Percentiles rank a stretch among this genome's conserved stretches.
Evolutionary conservation across 2,113 vertebrate genomes (phyloP).

Genomic region (Polyodon spathula): DNA sequence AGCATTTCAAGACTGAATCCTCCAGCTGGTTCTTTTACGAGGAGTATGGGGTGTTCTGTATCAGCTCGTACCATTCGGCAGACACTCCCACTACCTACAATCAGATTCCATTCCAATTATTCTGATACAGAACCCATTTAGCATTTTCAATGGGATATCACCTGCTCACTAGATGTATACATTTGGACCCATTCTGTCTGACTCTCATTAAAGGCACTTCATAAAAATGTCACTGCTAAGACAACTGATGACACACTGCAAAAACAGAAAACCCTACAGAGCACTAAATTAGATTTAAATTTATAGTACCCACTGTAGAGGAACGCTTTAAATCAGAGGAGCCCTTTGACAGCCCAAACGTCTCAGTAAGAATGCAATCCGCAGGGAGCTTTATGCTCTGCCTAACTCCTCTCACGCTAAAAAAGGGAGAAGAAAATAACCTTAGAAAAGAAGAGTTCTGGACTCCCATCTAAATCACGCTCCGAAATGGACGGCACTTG

Average conservation of each 20-base stretch:
- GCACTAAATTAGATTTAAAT: conserved; percentile 84
- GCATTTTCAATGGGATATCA: conserved; percentile 42
- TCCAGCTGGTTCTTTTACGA: conserved; percentile 71
- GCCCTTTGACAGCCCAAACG: conserved; percentile 86
- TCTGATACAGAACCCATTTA: conserved; percentile 61
- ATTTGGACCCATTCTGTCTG: conserved; percentile 83
- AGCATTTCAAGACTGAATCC: conserved; percentile 67
- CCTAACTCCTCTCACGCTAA: conserved; percentile 73
- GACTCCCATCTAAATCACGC: conserved; percentile 90
- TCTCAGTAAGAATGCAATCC: conserved; percentile 72
- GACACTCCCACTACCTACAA: conserved; percentile 46
- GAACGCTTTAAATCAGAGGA: conserved; percentile 81
- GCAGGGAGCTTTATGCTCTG: conserved; percentile 65
- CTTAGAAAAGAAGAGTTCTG: conserved; percentile 64
- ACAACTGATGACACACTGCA: conserved; percentile 76
- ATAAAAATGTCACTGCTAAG: conserved; percentile 89
- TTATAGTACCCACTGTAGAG: conserved; percentile 79
- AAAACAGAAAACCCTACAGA: conserved; percentile 83
- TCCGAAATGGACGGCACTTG: conserved; percentile 86
- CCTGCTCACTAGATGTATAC: conserved; percentile 58
- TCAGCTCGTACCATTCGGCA: conserved; percentile 75
- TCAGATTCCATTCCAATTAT: conserved; percentile 63
- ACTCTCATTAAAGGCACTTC: conserved; percentile 96
- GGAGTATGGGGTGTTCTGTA: conserved; percentile 69
- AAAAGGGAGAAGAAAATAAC: conserved; percentile 69